Evolutionary conservation across 2,797 vertebrate genomes (phyloP).

Genomic region (Spondyliosoma cantharus): DNA sequence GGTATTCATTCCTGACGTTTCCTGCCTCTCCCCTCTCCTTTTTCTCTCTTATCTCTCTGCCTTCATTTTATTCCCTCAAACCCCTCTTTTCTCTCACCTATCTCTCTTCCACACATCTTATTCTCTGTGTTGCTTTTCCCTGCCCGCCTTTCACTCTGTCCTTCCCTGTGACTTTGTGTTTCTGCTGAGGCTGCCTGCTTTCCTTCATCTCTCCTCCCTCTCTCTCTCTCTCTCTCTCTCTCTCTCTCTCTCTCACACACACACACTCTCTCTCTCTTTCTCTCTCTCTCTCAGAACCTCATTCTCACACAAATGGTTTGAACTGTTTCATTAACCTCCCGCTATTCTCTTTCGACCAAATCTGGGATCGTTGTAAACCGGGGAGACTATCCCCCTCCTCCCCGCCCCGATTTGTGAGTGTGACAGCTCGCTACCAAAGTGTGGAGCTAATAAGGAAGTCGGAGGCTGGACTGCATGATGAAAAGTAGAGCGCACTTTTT

Average conservation of each 20-base stretch:
- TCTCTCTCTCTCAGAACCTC: slow-evolving; percentile 16
- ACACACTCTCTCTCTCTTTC: slow-evolving; percentile 21
- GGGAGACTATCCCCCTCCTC: slow-evolving; percentile 51
- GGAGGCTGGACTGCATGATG: neutral
- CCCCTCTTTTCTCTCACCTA: slow-evolving; percentile 33
- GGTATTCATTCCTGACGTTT: slow-evolving; percentile 25
- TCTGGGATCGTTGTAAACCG: slow-evolving; percentile 58
- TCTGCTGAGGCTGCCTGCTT: slow-evolving; percentile 51
- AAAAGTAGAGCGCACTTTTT: slow-evolving; percentile 36
- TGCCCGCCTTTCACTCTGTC: slow-evolving; percentile 46
- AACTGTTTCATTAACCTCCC: slow-evolving; percentile 77
- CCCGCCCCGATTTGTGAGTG: slow-evolving; percentile 53
- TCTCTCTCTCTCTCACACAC: slow-evolving; percentile 20
- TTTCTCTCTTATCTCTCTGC: slow-evolving; percentile 46
- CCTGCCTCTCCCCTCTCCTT: slow-evolving; percentile 3
- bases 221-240: slow-evolving; percentile 16
- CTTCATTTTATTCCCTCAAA: slow-evolving; percentile 44
- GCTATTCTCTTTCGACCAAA: slow-evolving; percentile 63
- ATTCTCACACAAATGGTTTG: slow-evolving; percentile 49
- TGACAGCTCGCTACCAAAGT: slow-evolving; percentile 46
- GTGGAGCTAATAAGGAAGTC: slow-evolving; percentile 25
- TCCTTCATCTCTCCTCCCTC: slow-evolving; percentile 27
- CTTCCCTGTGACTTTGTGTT: slow-evolving; percentile 53
- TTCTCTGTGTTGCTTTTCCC: slow-evolving; percentile 34
- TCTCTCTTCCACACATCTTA: slow-evolving; percentile 44